These are phyloP conservation scores for Anisognathus igniventris DNA, from an alignment of 2,797 vertebrate species.

Conservation along the genomic window DNA sequence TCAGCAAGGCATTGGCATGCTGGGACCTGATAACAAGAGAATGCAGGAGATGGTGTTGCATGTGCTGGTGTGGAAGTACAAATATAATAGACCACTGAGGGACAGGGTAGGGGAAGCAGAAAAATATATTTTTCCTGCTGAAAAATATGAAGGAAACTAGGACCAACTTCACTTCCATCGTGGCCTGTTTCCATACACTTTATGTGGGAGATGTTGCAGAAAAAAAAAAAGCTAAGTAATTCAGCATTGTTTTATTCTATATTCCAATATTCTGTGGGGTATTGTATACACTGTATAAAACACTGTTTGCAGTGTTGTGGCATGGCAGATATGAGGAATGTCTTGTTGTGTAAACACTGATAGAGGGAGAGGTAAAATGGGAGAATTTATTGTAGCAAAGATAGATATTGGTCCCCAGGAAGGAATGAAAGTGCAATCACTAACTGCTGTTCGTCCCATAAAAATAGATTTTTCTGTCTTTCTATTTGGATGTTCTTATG, in stretches of 20 bases:
- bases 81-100: background rate
- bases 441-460: background rate
- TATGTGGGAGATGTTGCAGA: background rate
- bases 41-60: background rate
- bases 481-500: background rate
- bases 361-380: background rate
- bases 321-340: background rate
- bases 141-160: background rate
- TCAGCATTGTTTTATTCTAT: background rate
- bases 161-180: background rate
- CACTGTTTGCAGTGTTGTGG: background rate
- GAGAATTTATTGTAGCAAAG: background rate
- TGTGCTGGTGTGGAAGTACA: background rate
- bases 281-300: background rate
- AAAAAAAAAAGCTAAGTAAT: background rate
- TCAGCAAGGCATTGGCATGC: background rate
- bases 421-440: background rate
- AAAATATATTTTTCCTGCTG: background rate
- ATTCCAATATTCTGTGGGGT: background rate
- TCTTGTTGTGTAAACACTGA: background rate
- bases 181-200: background rate
- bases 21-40: background rate
- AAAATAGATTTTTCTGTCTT: background rate
- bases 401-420: background rate
- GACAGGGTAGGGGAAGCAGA: background rate